Conservation (phyloP, 2,888 invertebrate genomes). For the Pyrrhia umbra region DNA sequence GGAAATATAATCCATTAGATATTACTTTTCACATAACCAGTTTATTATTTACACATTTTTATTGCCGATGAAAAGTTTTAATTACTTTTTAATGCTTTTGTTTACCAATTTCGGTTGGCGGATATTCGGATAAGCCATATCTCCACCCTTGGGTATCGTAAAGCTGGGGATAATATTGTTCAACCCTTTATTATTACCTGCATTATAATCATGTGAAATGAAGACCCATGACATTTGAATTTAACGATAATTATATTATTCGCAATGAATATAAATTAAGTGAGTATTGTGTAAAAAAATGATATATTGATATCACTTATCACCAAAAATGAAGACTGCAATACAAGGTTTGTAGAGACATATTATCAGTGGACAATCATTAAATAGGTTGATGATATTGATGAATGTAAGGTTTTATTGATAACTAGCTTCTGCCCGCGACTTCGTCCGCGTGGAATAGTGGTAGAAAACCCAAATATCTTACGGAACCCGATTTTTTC, state of each 20-base stretch:
- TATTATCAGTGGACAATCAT: too few species aligned
- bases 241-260: neutral
- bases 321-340: too few species aligned
- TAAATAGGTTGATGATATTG: too few species aligned
- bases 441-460: too few species aligned
- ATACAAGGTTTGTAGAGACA: too few species aligned
- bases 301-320: too few species aligned
- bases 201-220: neutral
- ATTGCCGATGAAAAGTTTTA: constrained; percentile 10
- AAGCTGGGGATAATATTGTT: constrained; percentile 1
- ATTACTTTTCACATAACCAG: neutral
- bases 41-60: neutral
- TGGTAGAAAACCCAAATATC: too few species aligned
- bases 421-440: too few species aligned
- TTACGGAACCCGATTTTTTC: too few species aligned
- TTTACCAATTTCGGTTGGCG: constrained; percentile 3
- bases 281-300: too few species aligned
- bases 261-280: neutral
- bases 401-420: too few species aligned
- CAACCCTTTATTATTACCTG: neutral
- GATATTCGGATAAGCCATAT: constrained; percentile 4
- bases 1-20: neutral
- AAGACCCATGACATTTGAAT: neutral
- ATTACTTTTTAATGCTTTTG: constrained; percentile 25
- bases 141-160: constrained; percentile 19